Evolutionary conservation across 1,140 invertebrate genomes (phyloP), one percentile per base, ranked within the genome.

Genomic region (Sarcophaga bullata): DNA sequence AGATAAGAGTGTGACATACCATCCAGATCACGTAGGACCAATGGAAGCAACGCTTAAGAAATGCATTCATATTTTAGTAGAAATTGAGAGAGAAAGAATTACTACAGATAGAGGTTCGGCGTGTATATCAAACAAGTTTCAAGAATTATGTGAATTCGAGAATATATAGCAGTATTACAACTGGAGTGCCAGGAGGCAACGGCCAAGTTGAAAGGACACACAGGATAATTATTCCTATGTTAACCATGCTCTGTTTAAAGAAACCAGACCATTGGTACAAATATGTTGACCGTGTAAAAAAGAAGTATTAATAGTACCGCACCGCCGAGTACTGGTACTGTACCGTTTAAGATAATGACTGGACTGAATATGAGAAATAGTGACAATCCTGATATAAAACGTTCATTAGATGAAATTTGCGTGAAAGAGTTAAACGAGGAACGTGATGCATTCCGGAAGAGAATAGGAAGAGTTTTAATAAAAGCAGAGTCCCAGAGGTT

Each of bases 31-130:
- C 15, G 17, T 82, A 15, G 90, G 91, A 80, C 90, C 90, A 8
- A 54, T 91, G 6, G 78, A 84, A 37, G 17, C n/a, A n/a, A n/a
- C n/a, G n/a, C n/a, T n/a, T n/a, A n/a, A n/a, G n/a, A n/a, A n/a
- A n/a, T n/a, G n/a, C n/a, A n/a, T n/a, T n/a, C n/a, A n/a, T n/a
- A n/a, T n/a, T n/a, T n/a, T n/a, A n/a, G n/a, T n/a, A n/a, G n/a
- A n/a, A n/a, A n/a, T n/a, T n/a, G n/a, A n/a, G n/a, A n/a, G n/a
- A n/a, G n/a, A n/a, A n/a, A n/a, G n/a, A n/a, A n/a, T 91, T 15
- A 86, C 90, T 0, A 86, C 85, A 1, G 88, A 90, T 54, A 46
- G 86, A 52, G 87, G 86, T 8, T 85, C 90, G 8, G 90, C 91
- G 0, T 91, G 91, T 78, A 91, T 89, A 0, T 62, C 83, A 13